Conservation (phyloP, 2,797 vertebrate species). For the Anguilla obscura region DNA sequence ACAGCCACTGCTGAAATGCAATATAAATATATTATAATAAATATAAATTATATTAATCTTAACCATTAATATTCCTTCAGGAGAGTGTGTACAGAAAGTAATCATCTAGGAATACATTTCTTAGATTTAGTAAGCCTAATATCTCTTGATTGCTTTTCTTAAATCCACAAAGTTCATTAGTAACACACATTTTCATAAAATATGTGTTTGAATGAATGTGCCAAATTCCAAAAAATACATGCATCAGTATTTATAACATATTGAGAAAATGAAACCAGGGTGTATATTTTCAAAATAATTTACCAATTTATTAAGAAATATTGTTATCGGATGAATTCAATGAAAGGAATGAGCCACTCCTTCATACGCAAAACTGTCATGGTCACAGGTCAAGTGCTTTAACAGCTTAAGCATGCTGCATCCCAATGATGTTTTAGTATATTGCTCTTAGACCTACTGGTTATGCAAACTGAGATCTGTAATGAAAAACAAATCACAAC, state of each 20-base stretch:
- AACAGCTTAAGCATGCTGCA: neutral
- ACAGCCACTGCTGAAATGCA: neutral
- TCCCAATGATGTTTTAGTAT: neutral
- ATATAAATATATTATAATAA: neutral
- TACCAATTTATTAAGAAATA: neutral
- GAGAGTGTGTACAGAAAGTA: neutral
- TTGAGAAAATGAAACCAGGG: neutral
- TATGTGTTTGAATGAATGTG: conserved; percentile 19
- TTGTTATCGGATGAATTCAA: neutral
- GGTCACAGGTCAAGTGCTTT: neutral
- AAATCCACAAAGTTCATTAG: conserved; percentile 5
- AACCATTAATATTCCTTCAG: neutral
- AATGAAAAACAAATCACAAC: neutral
- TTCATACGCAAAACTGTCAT: neutral
- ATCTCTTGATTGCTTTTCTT: neutral
- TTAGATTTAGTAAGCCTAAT: neutral
- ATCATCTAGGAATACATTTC: neutral
- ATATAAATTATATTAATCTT: neutral
- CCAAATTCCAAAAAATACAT: neutral
- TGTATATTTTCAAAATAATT: neutral
- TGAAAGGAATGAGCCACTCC: neutral
- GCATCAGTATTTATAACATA: neutral
- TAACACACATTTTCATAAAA: neutral
- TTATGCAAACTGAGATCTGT: neutral
- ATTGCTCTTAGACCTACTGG: neutral